Conservation (phyloP, 1,140 invertebrate genomes). For the Drosophila leontia region DNA sequence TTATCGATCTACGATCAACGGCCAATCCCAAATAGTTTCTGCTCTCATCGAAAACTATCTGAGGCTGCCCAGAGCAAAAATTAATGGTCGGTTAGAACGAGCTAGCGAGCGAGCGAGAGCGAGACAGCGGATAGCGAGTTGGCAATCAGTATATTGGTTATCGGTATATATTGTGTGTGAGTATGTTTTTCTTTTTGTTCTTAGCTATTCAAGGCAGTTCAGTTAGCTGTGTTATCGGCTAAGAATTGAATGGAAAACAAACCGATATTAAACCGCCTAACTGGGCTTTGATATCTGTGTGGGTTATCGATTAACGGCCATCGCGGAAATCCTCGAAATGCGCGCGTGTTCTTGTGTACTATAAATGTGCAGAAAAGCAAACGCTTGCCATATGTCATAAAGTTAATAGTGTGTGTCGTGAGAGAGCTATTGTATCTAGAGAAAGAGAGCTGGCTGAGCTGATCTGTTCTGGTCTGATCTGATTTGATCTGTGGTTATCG, state of each 20-base stretch:
- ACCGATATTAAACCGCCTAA: slow-evolving; percentile 3
- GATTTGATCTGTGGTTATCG: slow-evolving; percentile 30
- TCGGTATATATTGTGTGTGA: slow-evolving; percentile 25
- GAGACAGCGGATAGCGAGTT: slow-evolving; percentile 59
- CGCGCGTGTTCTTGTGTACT: slow-evolving; percentile 11
- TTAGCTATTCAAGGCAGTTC: slow-evolving; percentile 27
- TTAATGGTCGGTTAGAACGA: slow-evolving; percentile 54
- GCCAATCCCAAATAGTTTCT: slow-evolving; percentile 53
- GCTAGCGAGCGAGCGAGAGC: slow-evolving; percentile 72
- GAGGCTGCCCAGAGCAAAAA: slow-evolving; percentile 64
- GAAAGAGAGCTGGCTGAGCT: slow-evolving; percentile 18
- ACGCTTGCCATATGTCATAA: slow-evolving; percentile 46
- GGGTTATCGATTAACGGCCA: slow-evolving; percentile 8
- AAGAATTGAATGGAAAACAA: slow-evolving; percentile 11
- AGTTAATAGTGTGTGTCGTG: slow-evolving; percentile 24
- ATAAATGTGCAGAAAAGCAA: slow-evolving; percentile 38
- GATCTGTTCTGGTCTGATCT: slow-evolving; percentile 7
- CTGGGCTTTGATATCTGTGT: background rate
- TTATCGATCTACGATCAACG: slow-evolving; percentile 31
- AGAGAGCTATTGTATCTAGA: slow-evolving; percentile 21
- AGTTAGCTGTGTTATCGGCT: slow-evolving; percentile 12
- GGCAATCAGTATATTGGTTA: slow-evolving; percentile 48
- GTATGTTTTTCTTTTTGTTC: slow-evolving; percentile 14
- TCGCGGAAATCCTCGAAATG: slow-evolving; percentile 8
- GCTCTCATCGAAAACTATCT: slow-evolving; percentile 56